A percentile compares a stretch with the other conserved stretches of the same genome.
These are phyloP conservation scores for Spermophilus dauricus DNA, from an alignment of 2,113 vertebrate genomes.

Conservation along the genomic window DNA sequence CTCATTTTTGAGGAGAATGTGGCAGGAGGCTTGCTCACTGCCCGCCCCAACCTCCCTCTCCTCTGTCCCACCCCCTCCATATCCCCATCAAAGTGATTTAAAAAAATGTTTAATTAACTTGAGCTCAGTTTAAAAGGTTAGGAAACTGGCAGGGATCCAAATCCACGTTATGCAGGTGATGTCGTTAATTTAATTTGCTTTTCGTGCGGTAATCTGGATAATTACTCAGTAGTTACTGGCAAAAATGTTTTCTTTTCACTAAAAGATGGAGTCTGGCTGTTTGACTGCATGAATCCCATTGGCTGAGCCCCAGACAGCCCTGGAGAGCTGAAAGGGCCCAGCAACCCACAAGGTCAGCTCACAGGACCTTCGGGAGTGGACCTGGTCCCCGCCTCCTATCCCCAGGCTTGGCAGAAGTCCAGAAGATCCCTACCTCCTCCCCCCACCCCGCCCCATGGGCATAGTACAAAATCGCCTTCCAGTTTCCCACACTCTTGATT, in stretches of 20 bases:
- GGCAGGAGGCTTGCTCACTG: neutral
- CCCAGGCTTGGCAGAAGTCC: neutral
- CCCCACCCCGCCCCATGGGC: neutral
- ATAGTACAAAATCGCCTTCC: constrained; percentile 77
- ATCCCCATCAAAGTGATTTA: constrained; percentile 76
- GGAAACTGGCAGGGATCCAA: constrained; percentile 91
- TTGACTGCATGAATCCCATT: constrained; percentile 54
- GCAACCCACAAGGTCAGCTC: neutral
- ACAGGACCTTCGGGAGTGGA: neutral
- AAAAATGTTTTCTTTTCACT: constrained; percentile 87
- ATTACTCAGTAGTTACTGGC: constrained; percentile 87
- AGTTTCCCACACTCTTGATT: constrained; percentile 87
- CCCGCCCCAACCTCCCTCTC: constrained; percentile 41
- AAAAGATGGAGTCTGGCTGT: constrained; percentile 83
- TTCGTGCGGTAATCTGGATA: constrained; percentile 86
- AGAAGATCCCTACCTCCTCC: neutral
- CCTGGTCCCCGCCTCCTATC: neutral
- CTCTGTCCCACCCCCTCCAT: constrained; percentile 39
- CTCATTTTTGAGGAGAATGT: neutral
- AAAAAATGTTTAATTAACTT: constrained; percentile 90
- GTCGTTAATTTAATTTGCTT: constrained; percentile 89
- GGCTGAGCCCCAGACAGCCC: neutral
- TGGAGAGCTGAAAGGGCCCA: neutral
- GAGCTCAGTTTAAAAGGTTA: constrained; percentile 90
- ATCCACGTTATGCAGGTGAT: constrained; percentile 86